phyloP scores from a whole-genome alignment of 2,888 invertebrate species.

The Cistogaster globosa region DNA sequence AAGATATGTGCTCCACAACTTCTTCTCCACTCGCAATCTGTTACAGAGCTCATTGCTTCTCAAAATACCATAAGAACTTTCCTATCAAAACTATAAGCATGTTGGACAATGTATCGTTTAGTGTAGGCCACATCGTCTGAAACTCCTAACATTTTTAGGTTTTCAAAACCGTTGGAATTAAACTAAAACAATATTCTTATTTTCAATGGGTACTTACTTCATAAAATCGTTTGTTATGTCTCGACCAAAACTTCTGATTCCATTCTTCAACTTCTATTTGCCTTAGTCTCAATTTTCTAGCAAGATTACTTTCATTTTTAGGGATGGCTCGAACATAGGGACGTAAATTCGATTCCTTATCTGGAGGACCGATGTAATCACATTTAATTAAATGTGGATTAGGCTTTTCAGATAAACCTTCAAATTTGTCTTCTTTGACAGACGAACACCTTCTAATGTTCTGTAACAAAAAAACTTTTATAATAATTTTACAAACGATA shows the following conservation, averaged over 20 bases:
- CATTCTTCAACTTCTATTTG: conserved; percentile 89
- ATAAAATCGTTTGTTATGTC: conserved; percentile 90
- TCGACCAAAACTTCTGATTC: conserved; percentile 93
- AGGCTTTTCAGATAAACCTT: conserved; percentile 76
- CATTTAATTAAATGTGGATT: conserved; percentile 75
- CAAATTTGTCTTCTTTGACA: neutral
- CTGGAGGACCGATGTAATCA: conserved; percentile 86
- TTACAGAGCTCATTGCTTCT: too few relatives aligned
- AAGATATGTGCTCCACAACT: too few relatives aligned
- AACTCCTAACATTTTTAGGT: too few relatives aligned
- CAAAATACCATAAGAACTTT: too few relatives aligned
- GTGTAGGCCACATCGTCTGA: too few relatives aligned
- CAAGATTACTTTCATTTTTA: conserved; percentile 87
- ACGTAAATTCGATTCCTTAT: conserved; percentile 90
- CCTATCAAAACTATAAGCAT: too few relatives aligned
- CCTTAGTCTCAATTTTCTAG: conserved; percentile 86
- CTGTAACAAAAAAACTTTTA: conserved; percentile 7
- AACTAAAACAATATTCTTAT: too few relatives aligned
- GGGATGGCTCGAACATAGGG: conserved; percentile 87
- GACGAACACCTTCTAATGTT: neutral
- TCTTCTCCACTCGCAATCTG: too few relatives aligned
- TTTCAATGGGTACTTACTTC: conserved; percentile 83
- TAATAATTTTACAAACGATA: neutral
- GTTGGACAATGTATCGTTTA: too few relatives aligned
- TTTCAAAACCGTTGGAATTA: too few relatives aligned